These are phyloP conservation scores for Tenthredo distinguenda DNA, from an alignment of 2,888 invertebrate species.

Conservation along the genomic window DNA sequence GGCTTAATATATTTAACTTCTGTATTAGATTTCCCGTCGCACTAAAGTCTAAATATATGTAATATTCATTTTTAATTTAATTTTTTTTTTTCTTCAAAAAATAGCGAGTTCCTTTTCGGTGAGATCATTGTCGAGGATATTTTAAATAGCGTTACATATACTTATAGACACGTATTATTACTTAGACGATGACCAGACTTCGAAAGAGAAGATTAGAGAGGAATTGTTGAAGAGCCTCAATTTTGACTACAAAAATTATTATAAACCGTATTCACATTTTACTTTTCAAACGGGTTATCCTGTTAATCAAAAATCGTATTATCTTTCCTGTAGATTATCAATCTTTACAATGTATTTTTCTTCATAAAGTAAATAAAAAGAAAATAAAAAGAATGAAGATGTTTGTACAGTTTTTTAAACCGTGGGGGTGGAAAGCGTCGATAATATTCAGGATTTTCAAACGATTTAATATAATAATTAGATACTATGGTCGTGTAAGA, in stretches of 20 bases:
- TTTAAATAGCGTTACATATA: background rate
- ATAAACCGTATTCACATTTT: background rate
- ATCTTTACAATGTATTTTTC: background rate
- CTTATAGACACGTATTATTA: background rate
- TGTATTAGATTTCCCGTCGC: background rate
- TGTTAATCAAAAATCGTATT: slow-evolving; percentile 4
- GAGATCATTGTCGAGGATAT: slow-evolving; percentile 13
- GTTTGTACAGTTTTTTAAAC: background rate
- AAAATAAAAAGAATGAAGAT: background rate
- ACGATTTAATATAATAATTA: slow-evolving; percentile 27
- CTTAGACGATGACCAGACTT: background rate
- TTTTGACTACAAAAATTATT: background rate
- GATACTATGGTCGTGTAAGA: background rate
- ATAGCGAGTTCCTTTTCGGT: background rate
- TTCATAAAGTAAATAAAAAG: background rate
- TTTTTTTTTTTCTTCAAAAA: background rate
- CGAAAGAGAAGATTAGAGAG: background rate
- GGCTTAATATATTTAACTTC: background rate
- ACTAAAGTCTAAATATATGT: background rate
- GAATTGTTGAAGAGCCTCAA: background rate
- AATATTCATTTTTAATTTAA: background rate
- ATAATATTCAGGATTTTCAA: slow-evolving; percentile 37
- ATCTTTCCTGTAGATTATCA: slow-evolving; percentile 12
- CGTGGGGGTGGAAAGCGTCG: background rate
- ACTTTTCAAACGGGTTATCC: slow-evolving; percentile 14